Evolutionary conservation across 2,113 vertebrate species (phyloP).

Genomic region (Carassius auratus): DNA sequence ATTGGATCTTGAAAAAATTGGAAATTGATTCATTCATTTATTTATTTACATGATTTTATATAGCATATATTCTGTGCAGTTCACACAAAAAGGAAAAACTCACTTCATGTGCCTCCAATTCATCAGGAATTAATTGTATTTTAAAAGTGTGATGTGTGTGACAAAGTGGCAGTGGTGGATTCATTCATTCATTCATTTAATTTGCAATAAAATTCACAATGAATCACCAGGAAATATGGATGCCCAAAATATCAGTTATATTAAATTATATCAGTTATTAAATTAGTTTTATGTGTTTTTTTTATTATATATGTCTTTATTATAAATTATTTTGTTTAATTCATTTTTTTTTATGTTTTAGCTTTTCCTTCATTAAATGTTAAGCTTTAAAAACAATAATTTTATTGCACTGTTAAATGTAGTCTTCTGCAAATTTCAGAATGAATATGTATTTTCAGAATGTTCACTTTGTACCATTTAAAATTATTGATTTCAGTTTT

Average conservation of each 20-base stretch:
- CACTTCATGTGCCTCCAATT: too few species aligned
- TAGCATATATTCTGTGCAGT: neutral
- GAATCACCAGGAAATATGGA: neutral
- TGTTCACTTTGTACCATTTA: neutral
- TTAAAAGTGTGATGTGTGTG: neutral
- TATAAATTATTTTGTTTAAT: neutral
- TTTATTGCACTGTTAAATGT: neutral
- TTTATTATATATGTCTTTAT: too few species aligned
- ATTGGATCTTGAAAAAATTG: neutral
- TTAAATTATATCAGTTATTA: neutral
- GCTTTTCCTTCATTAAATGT: neutral
- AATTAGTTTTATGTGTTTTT: neutral
- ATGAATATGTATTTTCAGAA: neutral
- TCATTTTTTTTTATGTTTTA: neutral
- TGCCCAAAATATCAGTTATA: neutral
- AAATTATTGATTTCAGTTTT: neutral
- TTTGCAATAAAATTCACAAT: neutral
- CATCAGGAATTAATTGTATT: neutral
- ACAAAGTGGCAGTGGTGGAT: neutral
- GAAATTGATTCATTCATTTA: neutral
- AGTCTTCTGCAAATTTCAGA: neutral
- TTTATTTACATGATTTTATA: neutral
- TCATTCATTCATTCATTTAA: neutral
- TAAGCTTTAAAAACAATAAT: neutral
- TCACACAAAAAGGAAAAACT: neutral